Percentiles rank a stretch among this genome's conserved stretches.
These are phyloP conservation scores for Rotaria sp. DNA, from an alignment of 2,888 invertebrate species.

Conservation along the genomic window DNA sequence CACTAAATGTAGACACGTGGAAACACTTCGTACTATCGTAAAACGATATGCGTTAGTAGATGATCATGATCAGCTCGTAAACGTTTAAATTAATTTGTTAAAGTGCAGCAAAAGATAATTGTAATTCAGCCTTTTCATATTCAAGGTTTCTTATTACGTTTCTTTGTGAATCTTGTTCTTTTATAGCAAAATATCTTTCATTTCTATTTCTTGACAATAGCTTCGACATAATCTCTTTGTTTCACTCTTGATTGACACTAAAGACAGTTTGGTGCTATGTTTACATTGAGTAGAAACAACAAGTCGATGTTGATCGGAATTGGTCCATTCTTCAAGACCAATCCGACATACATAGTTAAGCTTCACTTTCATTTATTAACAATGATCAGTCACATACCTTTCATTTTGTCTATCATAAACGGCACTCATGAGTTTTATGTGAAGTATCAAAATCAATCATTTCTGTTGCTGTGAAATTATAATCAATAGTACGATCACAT, in stretches of 20 bases:
- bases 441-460: background rate
- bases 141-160: slow-evolving; percentile 63
- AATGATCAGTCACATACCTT: background rate
- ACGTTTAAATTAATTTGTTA: slow-evolving; percentile 48
- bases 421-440: background rate
- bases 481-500: background rate
- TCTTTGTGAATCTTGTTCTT: slow-evolving; percentile 62
- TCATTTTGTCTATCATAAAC: background rate
- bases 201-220: slow-evolving; percentile 74
- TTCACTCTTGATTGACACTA: slow-evolving; percentile 74
- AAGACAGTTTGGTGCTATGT: slow-evolving; percentile 70
- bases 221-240: slow-evolving; percentile 67
- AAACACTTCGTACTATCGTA: too few species aligned
- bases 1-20: too few species aligned
- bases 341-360: slow-evolving; percentile 72
- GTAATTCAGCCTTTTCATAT: slow-evolving; percentile 58
- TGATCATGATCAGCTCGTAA: slow-evolving; percentile 45
- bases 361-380: too few species aligned
- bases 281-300: slow-evolving; percentile 79
- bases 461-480: background rate
- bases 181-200: slow-evolving; percentile 64
- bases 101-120: slow-evolving; percentile 48
- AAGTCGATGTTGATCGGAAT: slow-evolving; percentile 74
- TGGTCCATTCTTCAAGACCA: slow-evolving; percentile 79
- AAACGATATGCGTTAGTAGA: slow-evolving; percentile 42